Evolutionary conservation across 2,888 invertebrate genomes (phyloP).

Genomic region (Dryococelus australis): DNA sequence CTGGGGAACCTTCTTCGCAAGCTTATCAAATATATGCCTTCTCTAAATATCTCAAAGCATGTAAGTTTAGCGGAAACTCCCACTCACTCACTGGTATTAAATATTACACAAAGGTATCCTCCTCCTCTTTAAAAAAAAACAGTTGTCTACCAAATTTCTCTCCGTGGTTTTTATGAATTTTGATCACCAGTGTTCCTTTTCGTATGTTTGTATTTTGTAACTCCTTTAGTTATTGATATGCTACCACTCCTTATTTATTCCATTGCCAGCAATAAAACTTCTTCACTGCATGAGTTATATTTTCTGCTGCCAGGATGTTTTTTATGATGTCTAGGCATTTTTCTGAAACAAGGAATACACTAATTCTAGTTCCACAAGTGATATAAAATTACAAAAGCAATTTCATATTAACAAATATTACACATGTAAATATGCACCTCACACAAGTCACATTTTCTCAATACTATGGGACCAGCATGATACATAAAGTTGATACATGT

Average conservation of each 20-base stretch:
- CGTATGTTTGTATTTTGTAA: neutral
- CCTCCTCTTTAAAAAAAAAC: conserved; percentile 6
- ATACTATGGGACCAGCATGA: too few species aligned
- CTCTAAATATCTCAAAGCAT: neutral
- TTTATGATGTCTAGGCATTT: neutral
- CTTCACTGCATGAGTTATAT: neutral
- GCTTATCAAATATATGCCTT: too few species aligned
- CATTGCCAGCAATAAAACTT: neutral
- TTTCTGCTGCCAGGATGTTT: neutral
- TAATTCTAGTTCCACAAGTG: neutral
- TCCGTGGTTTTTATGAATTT: neutral
- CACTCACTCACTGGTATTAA: conserved; percentile 12
- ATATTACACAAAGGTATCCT: conserved; percentile 12
- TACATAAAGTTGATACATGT: too few species aligned
- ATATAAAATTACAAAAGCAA: neutral
- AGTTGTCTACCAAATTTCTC: neutral
- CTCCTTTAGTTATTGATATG: neutral
- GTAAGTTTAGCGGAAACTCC: neutral
- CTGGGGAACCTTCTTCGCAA: too few species aligned
- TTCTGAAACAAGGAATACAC: neutral
- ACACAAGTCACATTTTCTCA: too few species aligned
- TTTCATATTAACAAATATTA: neutral
- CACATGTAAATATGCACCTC: too few species aligned
- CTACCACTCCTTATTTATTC: neutral
- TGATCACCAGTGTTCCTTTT: neutral